A percentile compares a stretch with the other conserved stretches of the same genome.
Evolutionary conservation across 2,888 invertebrate genomes (phyloP).

Genomic region (Scrobipalpa atriplicella): DNA sequence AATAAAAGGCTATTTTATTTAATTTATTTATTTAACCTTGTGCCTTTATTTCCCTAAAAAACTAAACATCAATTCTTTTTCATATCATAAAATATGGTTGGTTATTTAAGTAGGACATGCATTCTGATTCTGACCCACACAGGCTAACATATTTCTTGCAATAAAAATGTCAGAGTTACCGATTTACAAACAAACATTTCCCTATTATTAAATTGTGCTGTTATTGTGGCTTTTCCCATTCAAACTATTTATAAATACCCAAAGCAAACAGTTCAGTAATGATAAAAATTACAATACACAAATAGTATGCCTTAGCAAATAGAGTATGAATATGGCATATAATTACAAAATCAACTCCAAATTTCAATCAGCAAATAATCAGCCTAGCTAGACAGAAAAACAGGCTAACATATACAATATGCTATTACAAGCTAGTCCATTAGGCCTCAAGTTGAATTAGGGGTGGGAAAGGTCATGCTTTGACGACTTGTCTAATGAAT

Average conservation of each 20-base stretch:
- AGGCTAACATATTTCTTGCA: no score
- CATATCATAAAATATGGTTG: no score
- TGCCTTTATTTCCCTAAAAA: no score
- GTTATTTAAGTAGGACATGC: no score
- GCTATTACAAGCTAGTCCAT: not conserved
- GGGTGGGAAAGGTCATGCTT: slow-evolving; percentile 7
- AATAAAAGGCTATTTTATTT: no score
- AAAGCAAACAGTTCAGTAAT: not conserved
- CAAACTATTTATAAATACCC: not conserved
- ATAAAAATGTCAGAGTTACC: no score
- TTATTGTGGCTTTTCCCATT: no score
- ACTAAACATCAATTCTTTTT: no score
- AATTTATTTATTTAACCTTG: no score
- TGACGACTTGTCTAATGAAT: not conserved
- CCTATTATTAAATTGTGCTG: no score
- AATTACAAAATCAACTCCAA: not conserved
- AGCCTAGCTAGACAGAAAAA: not conserved
- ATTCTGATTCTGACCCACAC: no score
- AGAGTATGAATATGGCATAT: not conserved
- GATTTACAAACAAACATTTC: no score
- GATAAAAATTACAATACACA: not conserved
- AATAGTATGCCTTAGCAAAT: not conserved
- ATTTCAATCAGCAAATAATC: not conserved
- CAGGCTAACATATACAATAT: not conserved
- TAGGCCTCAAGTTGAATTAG: not conserved